Evolutionary conservation across 2,113 vertebrate genomes (phyloP).

Genomic region (Muntiacus reevesi): DNA sequence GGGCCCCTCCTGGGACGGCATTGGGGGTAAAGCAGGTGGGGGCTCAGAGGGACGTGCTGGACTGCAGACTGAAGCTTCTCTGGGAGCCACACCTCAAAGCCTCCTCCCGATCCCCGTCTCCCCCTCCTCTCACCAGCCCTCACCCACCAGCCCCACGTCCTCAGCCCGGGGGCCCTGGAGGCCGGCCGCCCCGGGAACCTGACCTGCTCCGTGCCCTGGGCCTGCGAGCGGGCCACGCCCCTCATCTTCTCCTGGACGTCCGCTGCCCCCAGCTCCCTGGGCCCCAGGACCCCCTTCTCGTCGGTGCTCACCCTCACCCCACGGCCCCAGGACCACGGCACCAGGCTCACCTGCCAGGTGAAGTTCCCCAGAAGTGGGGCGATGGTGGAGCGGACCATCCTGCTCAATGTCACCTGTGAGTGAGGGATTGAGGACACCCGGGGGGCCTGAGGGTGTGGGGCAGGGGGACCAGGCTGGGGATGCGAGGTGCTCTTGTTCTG

Average conservation of each 20-base stretch:
- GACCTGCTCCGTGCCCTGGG: neutral
- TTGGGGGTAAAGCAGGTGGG: neutral
- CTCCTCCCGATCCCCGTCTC: accelerated
- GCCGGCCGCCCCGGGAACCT: accelerated
- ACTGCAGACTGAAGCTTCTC: neutral
- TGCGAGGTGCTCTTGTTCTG: neutral
- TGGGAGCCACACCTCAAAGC: accelerated
- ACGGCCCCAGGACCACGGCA: neutral
- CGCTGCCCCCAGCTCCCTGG: neutral
- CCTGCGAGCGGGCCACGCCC: neutral
- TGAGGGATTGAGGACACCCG: accelerated
- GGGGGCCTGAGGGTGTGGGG: neutral
- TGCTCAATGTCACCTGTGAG: neutral
- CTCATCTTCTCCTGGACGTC: neutral
- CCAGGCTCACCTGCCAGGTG: neutral
- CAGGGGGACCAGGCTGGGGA: too few relatives aligned
- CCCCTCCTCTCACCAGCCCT: neutral
- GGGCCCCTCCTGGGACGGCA: accelerated
- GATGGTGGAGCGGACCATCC: neutral
- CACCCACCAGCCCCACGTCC: neutral
- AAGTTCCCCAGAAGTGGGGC: accelerated
- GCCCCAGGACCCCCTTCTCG: neutral
- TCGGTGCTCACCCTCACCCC: neutral
- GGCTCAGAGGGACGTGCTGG: neutral
- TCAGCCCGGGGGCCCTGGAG: accelerated